Percentiles rank a stretch among this genome's conserved stretches.
Evolutionary conservation across 2,797 vertebrate genomes (phyloP).

Genomic region (Trachops cirrhosus): DNA sequence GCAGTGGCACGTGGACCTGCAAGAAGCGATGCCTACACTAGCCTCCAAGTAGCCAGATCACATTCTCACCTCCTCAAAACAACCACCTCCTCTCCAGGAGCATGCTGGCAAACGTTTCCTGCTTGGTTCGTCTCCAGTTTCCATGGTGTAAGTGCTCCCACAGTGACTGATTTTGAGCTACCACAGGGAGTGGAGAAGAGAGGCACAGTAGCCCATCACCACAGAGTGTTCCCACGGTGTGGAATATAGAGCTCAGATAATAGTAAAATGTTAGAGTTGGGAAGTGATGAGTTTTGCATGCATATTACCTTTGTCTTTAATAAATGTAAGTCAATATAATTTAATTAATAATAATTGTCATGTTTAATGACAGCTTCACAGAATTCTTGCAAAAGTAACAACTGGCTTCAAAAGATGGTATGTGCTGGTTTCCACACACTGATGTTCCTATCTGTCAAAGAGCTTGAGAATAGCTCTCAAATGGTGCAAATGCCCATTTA

Average conservation of each 20-base stretch:
- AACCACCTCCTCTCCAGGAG: background rate
- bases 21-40: background rate
- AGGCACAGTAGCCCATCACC: rapidly evolving
- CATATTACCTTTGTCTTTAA: background rate
- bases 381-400: background rate
- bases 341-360: background rate
- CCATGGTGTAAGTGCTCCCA: background rate
- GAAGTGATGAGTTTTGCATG: background rate
- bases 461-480: background rate
- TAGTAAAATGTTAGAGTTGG: background rate
- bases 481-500: background rate
- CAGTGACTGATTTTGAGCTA: background rate
- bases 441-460: background rate
- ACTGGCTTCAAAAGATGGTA: background rate
- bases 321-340: background rate
- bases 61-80: background rate
- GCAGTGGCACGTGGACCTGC: background rate
- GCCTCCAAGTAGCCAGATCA: background rate
- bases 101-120: background rate
- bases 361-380: background rate
- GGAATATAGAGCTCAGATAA: background rate
- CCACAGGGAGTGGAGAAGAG: background rate
- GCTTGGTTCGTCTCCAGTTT: background rate
- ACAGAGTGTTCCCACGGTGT: rapidly evolving
- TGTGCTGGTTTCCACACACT: background rate